These are phyloP conservation scores for Brienomyrus longianalis DNA, from an alignment of 2,113 vertebrate species.

Conservation along the genomic window DNA sequence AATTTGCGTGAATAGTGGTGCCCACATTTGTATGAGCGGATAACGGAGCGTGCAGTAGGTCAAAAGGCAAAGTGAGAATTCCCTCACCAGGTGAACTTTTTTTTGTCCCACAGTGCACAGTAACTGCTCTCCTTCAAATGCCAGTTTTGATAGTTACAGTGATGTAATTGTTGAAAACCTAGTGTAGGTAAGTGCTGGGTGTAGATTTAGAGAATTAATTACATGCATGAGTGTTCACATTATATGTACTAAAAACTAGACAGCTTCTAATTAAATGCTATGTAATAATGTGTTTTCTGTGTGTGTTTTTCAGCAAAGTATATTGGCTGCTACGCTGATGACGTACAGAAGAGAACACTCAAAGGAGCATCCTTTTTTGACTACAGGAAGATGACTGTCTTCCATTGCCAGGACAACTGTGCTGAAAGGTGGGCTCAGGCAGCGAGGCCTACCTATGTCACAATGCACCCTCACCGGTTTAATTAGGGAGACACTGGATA, in stretches of 20 bases:
- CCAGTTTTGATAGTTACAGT: not conserved
- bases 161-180: not conserved
- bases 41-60: not conserved
- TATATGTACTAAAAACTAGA: not conserved
- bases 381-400: conserved; percentile 99
- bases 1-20: not conserved
- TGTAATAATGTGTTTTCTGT: conserved; percentile 11
- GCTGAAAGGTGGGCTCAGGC: conserved; percentile 77
- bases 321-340: conserved; percentile 84
- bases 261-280: not conserved
- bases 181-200: not conserved
- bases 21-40: not conserved
- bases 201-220: not conserved
- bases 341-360: conserved; percentile 77
- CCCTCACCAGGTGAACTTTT: not conserved
- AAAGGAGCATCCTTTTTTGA: conserved; percentile 92
- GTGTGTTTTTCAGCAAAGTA: conserved; percentile 72
- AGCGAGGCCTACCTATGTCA: not conserved
- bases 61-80: not conserved
- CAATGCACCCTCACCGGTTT: not conserved
- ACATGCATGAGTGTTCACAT: not conserved
- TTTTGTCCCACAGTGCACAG: not conserved
- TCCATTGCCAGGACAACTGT: conserved; percentile 99
- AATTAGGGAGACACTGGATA: not conserved
- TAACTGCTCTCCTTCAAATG: not conserved